These are phyloP conservation scores for Papilio glaucus DNA, from an alignment of 1,140 invertebrate species.

Conservation along the genomic window DNA sequence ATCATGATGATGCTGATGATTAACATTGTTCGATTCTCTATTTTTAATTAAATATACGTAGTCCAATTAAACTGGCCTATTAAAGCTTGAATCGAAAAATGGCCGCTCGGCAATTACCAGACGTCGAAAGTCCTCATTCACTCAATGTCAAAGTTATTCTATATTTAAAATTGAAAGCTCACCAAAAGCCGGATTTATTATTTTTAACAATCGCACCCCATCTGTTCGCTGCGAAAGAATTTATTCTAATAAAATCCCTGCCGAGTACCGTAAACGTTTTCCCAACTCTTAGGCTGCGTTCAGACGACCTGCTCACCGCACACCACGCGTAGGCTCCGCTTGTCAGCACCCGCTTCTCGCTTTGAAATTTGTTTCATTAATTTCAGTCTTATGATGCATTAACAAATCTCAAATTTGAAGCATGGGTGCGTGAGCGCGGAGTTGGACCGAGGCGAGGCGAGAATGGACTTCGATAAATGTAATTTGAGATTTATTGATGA, in stretches of 20 bases:
- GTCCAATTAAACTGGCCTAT: conserved; percentile 2
- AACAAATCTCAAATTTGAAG: no score
- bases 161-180: conserved; percentile 29
- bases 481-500: no score
- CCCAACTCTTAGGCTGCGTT: background rate
- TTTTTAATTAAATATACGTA: background rate
- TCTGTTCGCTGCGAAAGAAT: background rate
- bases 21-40: background rate
- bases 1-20: no score
- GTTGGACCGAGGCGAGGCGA: no score
- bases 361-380: no score
- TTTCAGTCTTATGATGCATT: no score
- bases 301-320: no score
- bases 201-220: background rate
- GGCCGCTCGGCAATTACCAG: conserved; percentile 19
- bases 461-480: no score
- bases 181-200: conserved; percentile 25
- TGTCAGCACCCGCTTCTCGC: no score
- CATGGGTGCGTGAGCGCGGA: no score
- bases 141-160: conserved; percentile 22
- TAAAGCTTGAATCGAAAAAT: background rate
- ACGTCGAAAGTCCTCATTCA: conserved; percentile 13
- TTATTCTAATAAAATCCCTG: conserved; percentile 16
- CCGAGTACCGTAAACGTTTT: background rate
- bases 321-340: no score